Evolutionary conservation across 2,797 vertebrate genomes (phyloP), one percentile per base, ranked within the genome.

Genomic region (Lacerta viridis): DNA sequence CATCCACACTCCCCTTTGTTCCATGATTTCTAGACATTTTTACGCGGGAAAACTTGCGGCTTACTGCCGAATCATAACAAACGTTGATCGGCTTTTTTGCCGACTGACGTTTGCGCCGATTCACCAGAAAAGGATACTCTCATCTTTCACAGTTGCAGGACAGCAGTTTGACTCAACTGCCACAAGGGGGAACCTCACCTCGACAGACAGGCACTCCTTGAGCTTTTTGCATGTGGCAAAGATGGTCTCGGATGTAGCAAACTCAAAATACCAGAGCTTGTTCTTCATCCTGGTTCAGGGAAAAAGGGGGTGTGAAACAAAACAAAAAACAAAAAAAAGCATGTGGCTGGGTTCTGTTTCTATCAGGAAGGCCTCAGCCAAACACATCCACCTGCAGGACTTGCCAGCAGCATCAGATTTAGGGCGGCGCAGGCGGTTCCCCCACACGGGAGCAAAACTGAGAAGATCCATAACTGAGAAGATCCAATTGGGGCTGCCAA

Each of bases 261-360:
- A 98, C 92, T 99, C 99, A 68, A 99, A 98, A 95, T 99, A 99
- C 98, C 98, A 98, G 2, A 99, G 96, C 92, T 99, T 99, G 96
- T 99, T 99, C 97, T 99, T 99, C 98, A 98, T 98, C 95, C 98
- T 99, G 89, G 50, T 71, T 46, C 55, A 29, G 66, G 83, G 41
- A 1, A 11, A 46, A 77, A 9, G 15, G 68, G 23, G 74, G 36
- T 18, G 64, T 1, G 13, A 29, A 39, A 74, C n/a, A 43, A 9
- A 61, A n/a, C n/a, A 33, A 33, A 33, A 33, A 61, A 55, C 23
- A 61, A 23, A 0, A 6, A 64, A 64, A 23, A 64, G 50, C n/a
- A 36, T 9, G 15, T 20, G 29, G 64, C 36, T n/a, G 43, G 50
- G 46, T 36, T 43, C 3, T 2, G 23, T 29, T 79, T 41, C 29